Evolutionary conservation across 2,888 invertebrate species (phyloP), one percentile per base, ranked within the genome.

Genomic region (Epsilonema sp.): DNA sequence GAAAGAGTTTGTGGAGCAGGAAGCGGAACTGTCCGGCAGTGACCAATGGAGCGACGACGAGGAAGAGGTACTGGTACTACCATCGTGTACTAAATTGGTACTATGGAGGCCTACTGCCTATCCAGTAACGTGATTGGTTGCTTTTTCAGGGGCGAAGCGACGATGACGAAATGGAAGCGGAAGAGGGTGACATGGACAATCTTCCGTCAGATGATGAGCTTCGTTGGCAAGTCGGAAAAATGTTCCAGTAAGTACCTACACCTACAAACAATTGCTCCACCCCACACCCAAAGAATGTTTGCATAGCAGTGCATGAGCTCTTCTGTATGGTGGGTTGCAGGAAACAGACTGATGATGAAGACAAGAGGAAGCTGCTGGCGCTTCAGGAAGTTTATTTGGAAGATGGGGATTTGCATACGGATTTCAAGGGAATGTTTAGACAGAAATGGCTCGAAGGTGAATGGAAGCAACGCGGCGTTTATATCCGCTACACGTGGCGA

Each of bases 11-110:
- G 73, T 89, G 46, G 89, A 90, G 55, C 75, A 78, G 37, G 89
- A 90, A 68, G 89, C 89, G 0, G 89, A 89, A 60, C 67, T 90
- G 26, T 84, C 85, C 0, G 89, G 86, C 60, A 83, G 82, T 2
- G 86, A 86, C 54, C 82, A 80, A 77, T 83, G 78, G 1, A 83
- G 83, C 41, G 85, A 77, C 0, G 86, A 86, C 62, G 71, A 74
- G 45, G 67, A 66, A 26, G 67, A n/a, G n/a, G n/a, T n/a, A n/a
- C n/a, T n/a, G n/a, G n/a, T n/a, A n/a, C n/a, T n/a, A n/a, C n/a
- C n/a, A n/a, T n/a, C n/a, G n/a, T n/a, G n/a, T n/a, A n/a, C n/a
- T 67, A 42, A 53, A 63, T 3, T 74, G 85, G 66, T 11, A 43
- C 16, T 20, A 5, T 19, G 11, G n/a, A 16, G 31, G 8, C 8